Conservation (phyloP, 2,888 invertebrate species). For the Pseudococcus viburni region DNA sequence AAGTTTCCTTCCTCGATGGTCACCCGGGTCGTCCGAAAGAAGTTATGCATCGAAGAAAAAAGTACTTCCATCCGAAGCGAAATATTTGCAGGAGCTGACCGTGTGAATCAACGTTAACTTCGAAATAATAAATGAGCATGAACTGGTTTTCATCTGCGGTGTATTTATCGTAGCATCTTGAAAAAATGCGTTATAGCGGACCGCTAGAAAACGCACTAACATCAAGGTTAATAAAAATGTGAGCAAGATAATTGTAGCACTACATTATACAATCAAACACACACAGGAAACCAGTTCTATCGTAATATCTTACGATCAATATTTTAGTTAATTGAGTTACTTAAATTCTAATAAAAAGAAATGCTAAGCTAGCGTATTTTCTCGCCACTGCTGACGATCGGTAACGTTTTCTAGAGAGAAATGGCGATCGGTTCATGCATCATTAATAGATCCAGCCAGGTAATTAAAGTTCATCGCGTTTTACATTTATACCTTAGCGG, state of each 20-base stretch:
- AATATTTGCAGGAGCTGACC: constrained; percentile 33
- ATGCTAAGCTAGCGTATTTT: constrained; percentile 8
- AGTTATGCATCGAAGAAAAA: not conserved
- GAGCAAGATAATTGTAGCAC: constrained; percentile 50
- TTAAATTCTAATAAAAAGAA: constrained; percentile 22
- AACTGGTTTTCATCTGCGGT: constrained; percentile 35
- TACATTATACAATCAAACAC: constrained; percentile 43
- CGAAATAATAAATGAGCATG: constrained; percentile 50
- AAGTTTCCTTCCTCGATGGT: not conserved
- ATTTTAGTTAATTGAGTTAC: constrained; percentile 50
- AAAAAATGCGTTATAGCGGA: constrained; percentile 45
- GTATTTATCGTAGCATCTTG: constrained; percentile 43
- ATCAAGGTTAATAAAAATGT: constrained; percentile 55
- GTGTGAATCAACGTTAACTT: constrained; percentile 40
- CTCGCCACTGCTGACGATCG: constrained; percentile 1
- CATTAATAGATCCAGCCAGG: constrained; percentile 31
- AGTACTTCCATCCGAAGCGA: not conserved
- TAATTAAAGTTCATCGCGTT: constrained; percentile 53
- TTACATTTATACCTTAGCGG: constrained; percentile 10
- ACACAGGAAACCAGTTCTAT: constrained; percentile 35
- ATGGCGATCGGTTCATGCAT: constrained; percentile 14
- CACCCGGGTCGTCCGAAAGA: not conserved
- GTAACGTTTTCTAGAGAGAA: not conserved
- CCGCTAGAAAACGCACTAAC: constrained; percentile 18
- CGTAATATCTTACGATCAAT: constrained; percentile 44